A percentile compares a stretch with the other conserved stretches of the same genome.
These are phyloP conservation scores for Leptodactylus fallax DNA, from an alignment of 2,797 vertebrate genomes.

Conservation along the genomic window DNA sequence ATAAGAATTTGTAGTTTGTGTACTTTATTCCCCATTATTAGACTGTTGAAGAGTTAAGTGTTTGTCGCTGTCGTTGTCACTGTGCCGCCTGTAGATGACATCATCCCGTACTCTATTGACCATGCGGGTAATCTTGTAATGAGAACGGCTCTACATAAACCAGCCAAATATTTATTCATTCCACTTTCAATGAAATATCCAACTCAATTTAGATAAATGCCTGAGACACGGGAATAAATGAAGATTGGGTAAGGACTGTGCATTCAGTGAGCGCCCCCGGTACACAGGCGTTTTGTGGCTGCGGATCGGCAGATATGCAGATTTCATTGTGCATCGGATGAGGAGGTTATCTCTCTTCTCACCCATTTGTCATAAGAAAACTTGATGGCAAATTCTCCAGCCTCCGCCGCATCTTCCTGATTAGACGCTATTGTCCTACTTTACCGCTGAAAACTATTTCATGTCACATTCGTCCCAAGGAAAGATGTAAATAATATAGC, in stretches of 20 bases:
- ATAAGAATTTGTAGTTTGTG: no score
- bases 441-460: slow-evolving; percentile 22
- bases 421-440: slow-evolving; percentile 64
- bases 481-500: slow-evolving; percentile 2
- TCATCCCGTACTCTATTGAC: background rate
- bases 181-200: slow-evolving; percentile 73
- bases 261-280: slow-evolving; percentile 65
- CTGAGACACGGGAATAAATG: slow-evolving; percentile 73
- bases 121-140: background rate
- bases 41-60: background rate
- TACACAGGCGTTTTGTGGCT: slow-evolving; percentile 74
- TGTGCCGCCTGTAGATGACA: slow-evolving; percentile 15
- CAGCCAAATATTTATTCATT: slow-evolving; percentile 76
- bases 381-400: slow-evolving; percentile 71
- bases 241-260: slow-evolving; percentile 68
- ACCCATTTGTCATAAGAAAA: slow-evolving; percentile 74
- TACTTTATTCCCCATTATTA: background rate
- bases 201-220: slow-evolving; percentile 76
- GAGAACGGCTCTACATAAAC: slow-evolving; percentile 73
- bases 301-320: slow-evolving; percentile 76
- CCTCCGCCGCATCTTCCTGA: slow-evolving; percentile 45
- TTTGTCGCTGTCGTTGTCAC: background rate
- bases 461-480: background rate
- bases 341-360: slow-evolving; percentile 75
- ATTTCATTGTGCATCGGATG: slow-evolving; percentile 76